Percentiles rank a stretch among this genome's conserved stretches.
Conservation (phyloP, 2,888 invertebrate species). For the Lithophane leautieri region DNA sequence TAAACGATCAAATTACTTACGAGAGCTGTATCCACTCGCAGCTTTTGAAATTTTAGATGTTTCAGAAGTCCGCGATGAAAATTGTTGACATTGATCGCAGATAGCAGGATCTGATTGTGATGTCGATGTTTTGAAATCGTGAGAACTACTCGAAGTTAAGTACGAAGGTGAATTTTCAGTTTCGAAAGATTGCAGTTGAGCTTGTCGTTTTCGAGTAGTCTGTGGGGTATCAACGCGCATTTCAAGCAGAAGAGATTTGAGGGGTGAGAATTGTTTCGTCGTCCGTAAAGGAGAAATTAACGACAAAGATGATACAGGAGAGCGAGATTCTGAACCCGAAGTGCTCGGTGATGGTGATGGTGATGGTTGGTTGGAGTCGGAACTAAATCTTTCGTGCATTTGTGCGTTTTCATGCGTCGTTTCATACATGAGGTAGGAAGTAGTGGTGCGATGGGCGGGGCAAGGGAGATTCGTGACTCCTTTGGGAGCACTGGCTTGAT, state of each 20-base stretch:
- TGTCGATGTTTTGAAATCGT: conserved; percentile 31
- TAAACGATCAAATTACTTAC: conserved; percentile 67
- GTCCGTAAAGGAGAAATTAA: not conserved
- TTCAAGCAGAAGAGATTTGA: conserved; percentile 38
- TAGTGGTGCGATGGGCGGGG: conserved; percentile 52
- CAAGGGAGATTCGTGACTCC: conserved; percentile 70
- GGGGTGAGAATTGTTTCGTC: conserved; percentile 18
- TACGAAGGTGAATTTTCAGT: conserved; percentile 43
- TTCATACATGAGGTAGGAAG: conserved; percentile 76
- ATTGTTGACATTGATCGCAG: conserved; percentile 59
- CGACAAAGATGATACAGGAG: conserved; percentile 2
- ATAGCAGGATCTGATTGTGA: not conserved
- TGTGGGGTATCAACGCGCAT: conserved; percentile 45
- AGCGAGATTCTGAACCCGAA: conserved; percentile 4
- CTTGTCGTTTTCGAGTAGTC: conserved; percentile 31
- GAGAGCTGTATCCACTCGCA: conserved; percentile 69
- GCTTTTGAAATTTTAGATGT: conserved; percentile 41
- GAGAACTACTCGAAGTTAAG: conserved; percentile 59
- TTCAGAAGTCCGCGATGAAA: conserved; percentile 59
- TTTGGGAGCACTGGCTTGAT: conserved; percentile 35
- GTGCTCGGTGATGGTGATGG: conserved; percentile 15
- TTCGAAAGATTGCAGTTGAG: conserved; percentile 13
- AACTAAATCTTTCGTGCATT: conserved; percentile 33
- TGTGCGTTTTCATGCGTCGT: conserved; percentile 55
- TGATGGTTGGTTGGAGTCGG: conserved; percentile 20